Evolutionary conservation across 1,140 invertebrate species (phyloP).

Genomic region (Panagrolaimus sp.): DNA sequence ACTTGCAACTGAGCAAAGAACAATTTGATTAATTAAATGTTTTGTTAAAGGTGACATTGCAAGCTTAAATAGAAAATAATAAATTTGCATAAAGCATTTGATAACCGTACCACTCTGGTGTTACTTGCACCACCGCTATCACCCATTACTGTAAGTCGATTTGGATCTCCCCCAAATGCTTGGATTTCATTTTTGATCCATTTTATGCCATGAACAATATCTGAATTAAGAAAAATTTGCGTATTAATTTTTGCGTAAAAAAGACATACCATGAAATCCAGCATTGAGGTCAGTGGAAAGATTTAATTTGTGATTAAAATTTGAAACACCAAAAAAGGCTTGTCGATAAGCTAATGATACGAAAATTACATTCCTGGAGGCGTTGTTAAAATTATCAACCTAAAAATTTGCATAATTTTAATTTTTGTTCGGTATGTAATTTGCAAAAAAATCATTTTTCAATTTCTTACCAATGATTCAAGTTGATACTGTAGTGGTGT

Average conservation of each 20-base stretch:
- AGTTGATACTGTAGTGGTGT: background rate
- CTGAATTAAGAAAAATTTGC: background rate
- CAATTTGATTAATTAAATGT: background rate
- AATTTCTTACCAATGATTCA: background rate
- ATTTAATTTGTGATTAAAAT: constrained; percentile 18
- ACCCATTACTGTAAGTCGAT: constrained; percentile 5
- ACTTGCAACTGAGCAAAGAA: background rate
- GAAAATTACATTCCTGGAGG: background rate
- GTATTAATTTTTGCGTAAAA: background rate
- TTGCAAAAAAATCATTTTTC: background rate
- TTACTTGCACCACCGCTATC: background rate
- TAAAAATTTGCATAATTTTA: background rate
- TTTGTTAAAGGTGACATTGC: constrained; percentile 2
- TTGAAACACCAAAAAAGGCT: constrained; percentile 3
- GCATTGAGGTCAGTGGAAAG: constrained; percentile 13
- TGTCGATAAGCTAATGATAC: background rate
- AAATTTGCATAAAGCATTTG: background rate
- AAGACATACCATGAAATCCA: background rate
- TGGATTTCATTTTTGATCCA: constrained; percentile 16
- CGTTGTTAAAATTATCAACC: constrained; percentile 15
- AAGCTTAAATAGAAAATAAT: background rate
- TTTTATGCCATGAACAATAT: background rate
- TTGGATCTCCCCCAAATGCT: background rate
- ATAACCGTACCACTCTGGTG: background rate
- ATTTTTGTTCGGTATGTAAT: too few relatives aligned